Conservation (phyloP, 2,113 vertebrate genomes). For the Ornithorhynchus anatinus region DNA sequence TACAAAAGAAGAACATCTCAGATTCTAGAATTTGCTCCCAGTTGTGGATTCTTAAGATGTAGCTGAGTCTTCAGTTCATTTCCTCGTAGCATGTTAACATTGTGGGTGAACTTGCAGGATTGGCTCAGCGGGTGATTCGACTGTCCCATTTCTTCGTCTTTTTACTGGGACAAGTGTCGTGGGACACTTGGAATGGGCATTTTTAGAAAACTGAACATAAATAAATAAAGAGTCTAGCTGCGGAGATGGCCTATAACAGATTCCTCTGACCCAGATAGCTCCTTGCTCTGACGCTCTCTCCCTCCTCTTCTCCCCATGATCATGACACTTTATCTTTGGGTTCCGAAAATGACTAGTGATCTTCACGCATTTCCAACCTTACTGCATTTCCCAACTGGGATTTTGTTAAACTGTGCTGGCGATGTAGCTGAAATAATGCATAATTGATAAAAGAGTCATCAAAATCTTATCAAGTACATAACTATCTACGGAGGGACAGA, state of each 20-base stretch:
- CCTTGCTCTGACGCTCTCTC: neutral
- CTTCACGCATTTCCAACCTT: slow-evolving; percentile 33
- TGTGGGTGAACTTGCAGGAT: too few species aligned
- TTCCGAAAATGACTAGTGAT: slow-evolving; percentile 12
- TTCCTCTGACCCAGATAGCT: slow-evolving; percentile 28
- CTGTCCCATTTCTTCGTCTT: slow-evolving; percentile 2
- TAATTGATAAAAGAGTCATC: too few species aligned
- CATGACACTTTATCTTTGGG: neutral
- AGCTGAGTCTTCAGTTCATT: too few species aligned
- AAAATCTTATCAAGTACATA: too few species aligned
- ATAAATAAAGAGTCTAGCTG: slow-evolving; percentile 36
- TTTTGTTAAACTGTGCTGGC: slow-evolving; percentile 23
- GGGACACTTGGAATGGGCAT: slow-evolving; percentile 9
- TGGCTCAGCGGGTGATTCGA: neutral
- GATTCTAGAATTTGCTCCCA: too few species aligned
- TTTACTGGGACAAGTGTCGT: slow-evolving; percentile 10
- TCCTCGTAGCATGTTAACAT: too few species aligned
- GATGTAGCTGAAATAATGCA: too few species aligned
- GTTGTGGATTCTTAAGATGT: too few species aligned
- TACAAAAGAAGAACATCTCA: too few species aligned
- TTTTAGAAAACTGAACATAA: slow-evolving; percentile 45
- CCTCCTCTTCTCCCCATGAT: neutral
- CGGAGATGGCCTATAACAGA: neutral
- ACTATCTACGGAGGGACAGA: too few species aligned
- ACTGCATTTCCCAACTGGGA: slow-evolving; percentile 24